phyloP scores from a whole-genome alignment of 2,888 invertebrate species.

The Chelonus formosanus region DNA sequence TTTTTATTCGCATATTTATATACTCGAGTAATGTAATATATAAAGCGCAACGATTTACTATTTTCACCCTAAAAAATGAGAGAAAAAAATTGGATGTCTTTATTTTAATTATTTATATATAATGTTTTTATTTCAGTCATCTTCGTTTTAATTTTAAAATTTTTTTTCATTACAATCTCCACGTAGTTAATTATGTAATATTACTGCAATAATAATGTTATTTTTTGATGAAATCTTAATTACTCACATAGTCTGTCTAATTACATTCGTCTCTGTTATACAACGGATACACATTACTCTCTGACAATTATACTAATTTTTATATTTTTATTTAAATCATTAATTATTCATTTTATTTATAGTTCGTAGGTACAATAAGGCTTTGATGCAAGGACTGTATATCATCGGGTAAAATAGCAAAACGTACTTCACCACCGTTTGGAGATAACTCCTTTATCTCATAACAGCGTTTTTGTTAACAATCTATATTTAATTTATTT shows the following conservation, averaged over 20 bases:
- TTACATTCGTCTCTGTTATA: slow-evolving; percentile 33
- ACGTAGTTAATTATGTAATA: slow-evolving; percentile 51
- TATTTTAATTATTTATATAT: slow-evolving; percentile 50
- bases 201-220: slow-evolving; percentile 48
- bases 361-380: slow-evolving; percentile 40
- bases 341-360: slow-evolving; percentile 22
- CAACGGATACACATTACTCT: slow-evolving; percentile 1
- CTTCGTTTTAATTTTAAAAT: slow-evolving; percentile 15
- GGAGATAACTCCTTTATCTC: slow-evolving; percentile 43
- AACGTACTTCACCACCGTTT: slow-evolving; percentile 41
- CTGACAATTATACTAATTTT: too few species aligned
- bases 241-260: slow-evolving; percentile 18
- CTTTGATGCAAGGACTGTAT: slow-evolving; percentile 39
- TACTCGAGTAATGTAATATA: slow-evolving; percentile 56
- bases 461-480: slow-evolving; percentile 43
- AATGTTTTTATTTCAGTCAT: slow-evolving; percentile 54
- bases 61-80: slow-evolving; percentile 54
- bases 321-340: neutral
- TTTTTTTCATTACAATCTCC: slow-evolving; percentile 38
- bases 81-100: slow-evolving; percentile 41
- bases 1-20: slow-evolving; percentile 47
- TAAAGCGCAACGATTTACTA: slow-evolving; percentile 56
- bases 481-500: slow-evolving; percentile 39
- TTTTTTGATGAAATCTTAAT: slow-evolving; percentile 24
- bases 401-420: slow-evolving; percentile 40